Evolutionary conservation across 2,888 invertebrate species (phyloP).

Genomic region (Parnassius orleans): DNA sequence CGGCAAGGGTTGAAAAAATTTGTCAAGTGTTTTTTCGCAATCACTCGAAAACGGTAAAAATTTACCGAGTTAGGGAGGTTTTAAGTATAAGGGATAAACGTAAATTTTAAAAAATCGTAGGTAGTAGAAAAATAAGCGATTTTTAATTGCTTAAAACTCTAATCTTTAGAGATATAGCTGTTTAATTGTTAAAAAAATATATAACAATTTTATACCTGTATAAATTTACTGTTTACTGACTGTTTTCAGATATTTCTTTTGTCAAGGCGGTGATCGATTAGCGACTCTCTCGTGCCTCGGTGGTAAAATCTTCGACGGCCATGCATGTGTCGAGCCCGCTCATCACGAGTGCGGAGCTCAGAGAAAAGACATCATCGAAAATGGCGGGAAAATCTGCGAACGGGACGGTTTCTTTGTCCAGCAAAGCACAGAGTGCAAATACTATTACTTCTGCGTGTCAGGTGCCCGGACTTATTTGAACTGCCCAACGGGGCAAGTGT

Average conservation of each 20-base stretch:
- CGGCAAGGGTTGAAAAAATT: too few relatives aligned
- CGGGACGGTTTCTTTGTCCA: slow-evolving; percentile 80
- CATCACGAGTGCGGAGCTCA: slow-evolving; percentile 66
- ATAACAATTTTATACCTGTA: too few relatives aligned
- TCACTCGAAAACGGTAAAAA: too few relatives aligned
- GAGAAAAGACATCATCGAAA: slow-evolving; percentile 43
- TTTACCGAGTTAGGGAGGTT: too few relatives aligned
- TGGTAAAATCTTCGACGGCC: slow-evolving; percentile 81
- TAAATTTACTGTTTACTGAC: too few relatives aligned
- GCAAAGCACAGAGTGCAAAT: slow-evolving; percentile 69
- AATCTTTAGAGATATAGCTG: too few relatives aligned
- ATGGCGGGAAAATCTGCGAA: slow-evolving; percentile 55
- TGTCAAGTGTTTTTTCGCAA: too few relatives aligned
- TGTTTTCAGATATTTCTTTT: slow-evolving; percentile 78
- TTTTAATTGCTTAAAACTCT: too few relatives aligned
- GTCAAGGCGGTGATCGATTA: slow-evolving; percentile 77
- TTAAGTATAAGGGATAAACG: too few relatives aligned
- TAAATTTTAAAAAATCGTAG: too few relatives aligned
- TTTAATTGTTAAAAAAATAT: too few relatives aligned
- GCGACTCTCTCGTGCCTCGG: slow-evolving; percentile 79
- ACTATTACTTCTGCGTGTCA: slow-evolving; percentile 81
- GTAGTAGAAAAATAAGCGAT: too few relatives aligned
- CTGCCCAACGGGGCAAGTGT: slow-evolving; percentile 71
- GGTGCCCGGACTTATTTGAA: slow-evolving; percentile 73
- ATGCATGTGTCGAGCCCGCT: slow-evolving; percentile 71